Base-by-base conservation (phyloP, 1,140 invertebrate genomes). In the Drosophila truncata region DNA sequence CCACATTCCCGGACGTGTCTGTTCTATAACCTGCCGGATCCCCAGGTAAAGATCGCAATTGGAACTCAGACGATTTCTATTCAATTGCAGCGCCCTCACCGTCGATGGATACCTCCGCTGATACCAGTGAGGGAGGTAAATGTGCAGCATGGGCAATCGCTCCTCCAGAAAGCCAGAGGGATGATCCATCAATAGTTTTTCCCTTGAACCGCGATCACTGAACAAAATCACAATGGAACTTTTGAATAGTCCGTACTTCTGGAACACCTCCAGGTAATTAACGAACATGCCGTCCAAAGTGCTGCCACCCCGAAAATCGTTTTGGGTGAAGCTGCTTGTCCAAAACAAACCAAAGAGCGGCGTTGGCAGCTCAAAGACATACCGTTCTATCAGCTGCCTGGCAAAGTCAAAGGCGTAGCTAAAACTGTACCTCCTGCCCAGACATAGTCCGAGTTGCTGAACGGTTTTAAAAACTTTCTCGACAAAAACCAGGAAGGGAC, bases 191-290 rank as follows among this genome's bases (percentile, higher is more conserved):
- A 98, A 95, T 4, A 93, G 93, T 4, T 98, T 98, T 94, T 96
- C 98, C 18, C 98, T 92, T 80, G 97, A 96, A 0, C 98, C 98
- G 92, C 99, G 98, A 92, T 99, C 98, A 79, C 97, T 98, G 75
- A 98, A 93, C 20, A 98, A 94, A 20, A 99, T 94, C 0, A 99
- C 91, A 78, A 96, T 93, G 0, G 96, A 95, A 42, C 95, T 94
- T 27, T 97, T 94, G 42, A 96, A 92, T 8, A 95, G 92, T 0
- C 95, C 94, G 2, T 93, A 92, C 2, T 93, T 71, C 27, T 95
- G 93, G 20, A 96, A 85, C 7, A 93, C 87, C 54, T 94, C 91
- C 13, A 97, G 93, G 79, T 95, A 95, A 0, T 81, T 61, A 9
- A 94, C 78, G 54, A 96, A 94, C 37, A 93, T 90, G 0, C 91